phyloP scores from a whole-genome alignment of 1,140 invertebrate species.

The Hormaphis cornu region DNA sequence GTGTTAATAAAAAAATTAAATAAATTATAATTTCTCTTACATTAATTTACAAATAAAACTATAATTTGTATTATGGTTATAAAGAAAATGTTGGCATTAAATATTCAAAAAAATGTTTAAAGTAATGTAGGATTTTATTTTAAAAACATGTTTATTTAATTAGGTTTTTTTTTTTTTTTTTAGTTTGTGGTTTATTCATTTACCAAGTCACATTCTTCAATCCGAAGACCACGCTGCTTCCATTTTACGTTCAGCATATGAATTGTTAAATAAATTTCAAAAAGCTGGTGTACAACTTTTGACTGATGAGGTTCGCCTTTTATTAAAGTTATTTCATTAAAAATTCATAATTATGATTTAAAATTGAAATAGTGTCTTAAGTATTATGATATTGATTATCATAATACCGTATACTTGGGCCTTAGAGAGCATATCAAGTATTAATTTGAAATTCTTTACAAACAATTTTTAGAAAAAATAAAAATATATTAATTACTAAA shows the following conservation, averaged over 20 bases:
- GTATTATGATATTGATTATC: neutral
- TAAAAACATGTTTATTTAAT: neutral
- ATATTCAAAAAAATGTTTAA: too few relatives aligned
- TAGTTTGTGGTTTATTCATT: constrained; percentile 94
- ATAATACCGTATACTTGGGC: too few relatives aligned
- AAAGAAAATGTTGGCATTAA: too few relatives aligned
- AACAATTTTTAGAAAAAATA: too few relatives aligned
- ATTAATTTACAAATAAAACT: too few relatives aligned
- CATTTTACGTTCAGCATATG: constrained; percentile 73
- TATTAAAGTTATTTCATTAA: neutral
- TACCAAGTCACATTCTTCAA: constrained; percentile 65
- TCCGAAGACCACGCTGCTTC: constrained; percentile 59
- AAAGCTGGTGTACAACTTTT: constrained; percentile 60
- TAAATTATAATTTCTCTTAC: too few relatives aligned
- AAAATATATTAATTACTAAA: too few relatives aligned
- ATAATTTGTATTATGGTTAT: too few relatives aligned
- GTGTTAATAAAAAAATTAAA: too few relatives aligned
- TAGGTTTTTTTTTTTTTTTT: constrained; percentile 37
- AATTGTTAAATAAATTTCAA: constrained; percentile 76
- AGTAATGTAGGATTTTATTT: too few relatives aligned
- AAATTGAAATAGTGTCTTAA: neutral
- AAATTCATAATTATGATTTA: constrained; percentile 21
- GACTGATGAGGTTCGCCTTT: constrained; percentile 71
- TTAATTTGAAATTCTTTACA: too few relatives aligned
- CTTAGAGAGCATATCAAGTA: too few relatives aligned